These are phyloP conservation scores for Pseudorasbora parva DNA, from an alignment of 2,113 vertebrate genomes.

Conservation along the genomic window DNA sequence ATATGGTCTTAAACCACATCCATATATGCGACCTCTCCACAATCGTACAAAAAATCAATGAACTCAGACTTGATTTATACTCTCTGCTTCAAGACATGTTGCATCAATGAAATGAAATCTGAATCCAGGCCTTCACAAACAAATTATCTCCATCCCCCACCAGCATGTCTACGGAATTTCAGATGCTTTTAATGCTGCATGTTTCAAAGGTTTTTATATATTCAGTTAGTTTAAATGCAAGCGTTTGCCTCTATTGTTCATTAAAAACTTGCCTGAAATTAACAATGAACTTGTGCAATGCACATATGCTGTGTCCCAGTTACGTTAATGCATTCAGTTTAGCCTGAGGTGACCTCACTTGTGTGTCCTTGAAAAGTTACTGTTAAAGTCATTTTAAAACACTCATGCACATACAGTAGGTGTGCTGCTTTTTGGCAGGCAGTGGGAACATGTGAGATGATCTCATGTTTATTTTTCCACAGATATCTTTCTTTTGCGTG, in stretches of 20 bases:
- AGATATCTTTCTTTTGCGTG: background rate
- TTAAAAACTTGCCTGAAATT: background rate
- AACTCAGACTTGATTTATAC: slow-evolving; percentile 11
- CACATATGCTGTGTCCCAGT: slow-evolving; percentile 24
- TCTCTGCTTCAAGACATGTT: background rate
- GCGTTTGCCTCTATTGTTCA: slow-evolving; percentile 25
- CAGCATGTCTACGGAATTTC: slow-evolving; percentile 29
- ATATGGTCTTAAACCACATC: background rate
- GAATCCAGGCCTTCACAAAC: background rate
- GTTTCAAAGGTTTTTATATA: background rate
- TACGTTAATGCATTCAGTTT: slow-evolving; percentile 37
- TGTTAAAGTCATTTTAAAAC: slow-evolving; percentile 22
- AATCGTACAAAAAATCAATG: slow-evolving; percentile 19
- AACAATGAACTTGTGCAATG: slow-evolving; percentile 17
- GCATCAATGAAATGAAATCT: slow-evolving; percentile 30
- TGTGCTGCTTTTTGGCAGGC: background rate
- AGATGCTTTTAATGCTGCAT: slow-evolving; percentile 2
- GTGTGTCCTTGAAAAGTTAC: slow-evolving; percentile 27
- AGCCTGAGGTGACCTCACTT: slow-evolving; percentile 25
- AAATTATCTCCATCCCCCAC: slow-evolving; percentile 7
- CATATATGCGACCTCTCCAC: slow-evolving; percentile 1
- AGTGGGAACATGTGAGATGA: background rate
- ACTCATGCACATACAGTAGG: too few relatives aligned
- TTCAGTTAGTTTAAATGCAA: slow-evolving; percentile 14
- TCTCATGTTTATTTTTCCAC: background rate